Conservation (phyloP, 2,888 invertebrate genomes). For the Coelopa pilipes region DNA sequence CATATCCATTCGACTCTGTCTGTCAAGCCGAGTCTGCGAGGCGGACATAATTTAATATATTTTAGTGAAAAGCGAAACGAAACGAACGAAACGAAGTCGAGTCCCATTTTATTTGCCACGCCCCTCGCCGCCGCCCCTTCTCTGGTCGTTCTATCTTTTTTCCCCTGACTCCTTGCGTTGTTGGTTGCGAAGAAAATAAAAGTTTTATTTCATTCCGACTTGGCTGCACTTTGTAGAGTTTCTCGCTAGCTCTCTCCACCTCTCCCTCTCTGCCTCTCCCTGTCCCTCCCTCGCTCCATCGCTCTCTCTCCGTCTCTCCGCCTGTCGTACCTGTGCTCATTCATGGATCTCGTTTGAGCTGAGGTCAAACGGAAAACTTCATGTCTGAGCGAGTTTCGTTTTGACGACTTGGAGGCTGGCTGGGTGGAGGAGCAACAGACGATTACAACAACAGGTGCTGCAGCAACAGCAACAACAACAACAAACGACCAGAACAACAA, state of each 20-base stretch:
- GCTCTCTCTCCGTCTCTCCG: conserved; percentile 44
- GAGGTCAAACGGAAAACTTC: conserved; percentile 40
- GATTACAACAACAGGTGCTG: not conserved
- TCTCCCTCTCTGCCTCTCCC: not conserved
- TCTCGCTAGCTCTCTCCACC: not conserved
- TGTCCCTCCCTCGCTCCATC: not conserved
- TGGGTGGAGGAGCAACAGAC: not conserved
- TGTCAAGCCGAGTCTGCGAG: conserved; percentile 32
- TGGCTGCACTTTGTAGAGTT: conserved; percentile 30
- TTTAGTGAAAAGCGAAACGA: conserved; percentile 38
- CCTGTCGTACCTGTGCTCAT: conserved; percentile 46
- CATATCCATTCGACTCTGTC: conserved; percentile 22
- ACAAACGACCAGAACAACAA: not conserved
- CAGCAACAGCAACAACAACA: not conserved
- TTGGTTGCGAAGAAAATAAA: conserved; percentile 22
- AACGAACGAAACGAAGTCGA: conserved; percentile 30
- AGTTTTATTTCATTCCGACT: conserved; percentile 37
- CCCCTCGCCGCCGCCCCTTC: not conserved
- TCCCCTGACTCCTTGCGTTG: not conserved
- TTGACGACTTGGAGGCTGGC: not conserved
- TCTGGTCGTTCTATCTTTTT: not conserved
- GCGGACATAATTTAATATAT: conserved; percentile 41
- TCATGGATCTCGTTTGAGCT: conserved; percentile 36
- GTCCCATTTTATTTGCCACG: conserved; percentile 21
- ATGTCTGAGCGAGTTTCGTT: conserved; percentile 22